Evolutionary conservation across 2,113 vertebrate species (phyloP).

Genomic region (Coracopsis vasa): DNA sequence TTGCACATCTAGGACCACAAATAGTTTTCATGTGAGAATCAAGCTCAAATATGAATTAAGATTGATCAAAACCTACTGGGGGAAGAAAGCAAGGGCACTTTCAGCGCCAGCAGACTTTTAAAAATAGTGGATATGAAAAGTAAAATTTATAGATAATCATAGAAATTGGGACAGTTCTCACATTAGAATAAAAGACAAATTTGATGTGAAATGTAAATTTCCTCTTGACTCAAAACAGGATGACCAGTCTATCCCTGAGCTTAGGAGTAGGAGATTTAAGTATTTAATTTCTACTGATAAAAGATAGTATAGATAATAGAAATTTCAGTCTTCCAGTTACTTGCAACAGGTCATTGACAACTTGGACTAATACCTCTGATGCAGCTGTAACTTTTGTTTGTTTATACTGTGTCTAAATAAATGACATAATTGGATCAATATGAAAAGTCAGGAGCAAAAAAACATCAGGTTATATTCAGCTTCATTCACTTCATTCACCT

Average conservation of each 20-base stretch:
- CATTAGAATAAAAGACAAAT: neutral
- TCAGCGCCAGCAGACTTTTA: neutral
- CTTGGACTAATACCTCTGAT: neutral
- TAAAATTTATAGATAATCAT: neutral
- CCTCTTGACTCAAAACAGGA: neutral
- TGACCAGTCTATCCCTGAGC: neutral
- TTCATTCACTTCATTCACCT: neutral
- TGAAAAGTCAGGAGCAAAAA: neutral
- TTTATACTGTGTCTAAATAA: neutral
- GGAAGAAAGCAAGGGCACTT: neutral
- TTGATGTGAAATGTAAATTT: neutral
- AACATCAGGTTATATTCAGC: neutral
- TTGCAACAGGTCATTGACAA: neutral
- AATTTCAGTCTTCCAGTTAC: neutral
- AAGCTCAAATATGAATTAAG: neutral
- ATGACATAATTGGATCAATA: neutral
- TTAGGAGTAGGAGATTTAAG: neutral
- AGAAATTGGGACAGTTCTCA: neutral
- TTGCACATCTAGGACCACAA: neutral
- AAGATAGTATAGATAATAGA: neutral
- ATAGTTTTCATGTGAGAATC: neutral
- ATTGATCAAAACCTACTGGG: neutral
- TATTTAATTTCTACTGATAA: neutral
- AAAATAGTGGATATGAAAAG: neutral
- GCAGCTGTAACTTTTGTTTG: neutral